phyloP scores from a whole-genome alignment of 2,888 invertebrate genomes.

The Ormyrus thymus region DNA sequence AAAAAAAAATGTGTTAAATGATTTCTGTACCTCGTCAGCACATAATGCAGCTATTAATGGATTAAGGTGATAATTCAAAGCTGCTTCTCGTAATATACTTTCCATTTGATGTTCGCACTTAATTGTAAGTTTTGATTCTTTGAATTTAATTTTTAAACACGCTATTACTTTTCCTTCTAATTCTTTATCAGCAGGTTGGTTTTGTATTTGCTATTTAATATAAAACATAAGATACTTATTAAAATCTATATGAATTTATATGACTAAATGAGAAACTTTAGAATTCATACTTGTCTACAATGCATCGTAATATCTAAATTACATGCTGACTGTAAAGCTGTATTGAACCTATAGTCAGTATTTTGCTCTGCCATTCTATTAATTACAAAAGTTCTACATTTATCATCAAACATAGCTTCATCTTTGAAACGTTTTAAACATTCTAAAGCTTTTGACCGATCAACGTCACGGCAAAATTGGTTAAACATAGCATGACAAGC shows the following conservation, averaged over 20 bases:
- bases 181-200: slow-evolving; percentile 79
- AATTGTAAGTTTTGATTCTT: slow-evolving; percentile 83
- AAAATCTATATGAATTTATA: too few species aligned
- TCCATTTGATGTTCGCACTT: slow-evolving; percentile 90
- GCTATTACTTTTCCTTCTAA: slow-evolving; percentile 89
- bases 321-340: slow-evolving; percentile 87
- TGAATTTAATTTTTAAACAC: slow-evolving; percentile 89
- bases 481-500: slow-evolving; percentile 92
- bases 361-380: slow-evolving; percentile 93
- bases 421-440: slow-evolving; percentile 88
- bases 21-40: slow-evolving; percentile 77
- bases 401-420: slow-evolving; percentile 86
- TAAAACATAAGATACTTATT: neutral
- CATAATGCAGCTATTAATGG: slow-evolving; percentile 90
- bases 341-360: slow-evolving; percentile 92
- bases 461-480: slow-evolving; percentile 84
- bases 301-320: slow-evolving; percentile 87
- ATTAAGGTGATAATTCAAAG: slow-evolving; percentile 92
- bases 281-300: slow-evolving; percentile 77
- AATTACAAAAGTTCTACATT: slow-evolving; percentile 89
- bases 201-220: slow-evolving; percentile 61
- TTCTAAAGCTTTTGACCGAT: slow-evolving; percentile 82
- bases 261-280: too few species aligned
- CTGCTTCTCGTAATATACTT: slow-evolving; percentile 89
- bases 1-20: slow-evolving; percentile 67